phyloP scores from a whole-genome alignment of 2,113 vertebrate genomes.

The Dicentrarchus labrax region DNA sequence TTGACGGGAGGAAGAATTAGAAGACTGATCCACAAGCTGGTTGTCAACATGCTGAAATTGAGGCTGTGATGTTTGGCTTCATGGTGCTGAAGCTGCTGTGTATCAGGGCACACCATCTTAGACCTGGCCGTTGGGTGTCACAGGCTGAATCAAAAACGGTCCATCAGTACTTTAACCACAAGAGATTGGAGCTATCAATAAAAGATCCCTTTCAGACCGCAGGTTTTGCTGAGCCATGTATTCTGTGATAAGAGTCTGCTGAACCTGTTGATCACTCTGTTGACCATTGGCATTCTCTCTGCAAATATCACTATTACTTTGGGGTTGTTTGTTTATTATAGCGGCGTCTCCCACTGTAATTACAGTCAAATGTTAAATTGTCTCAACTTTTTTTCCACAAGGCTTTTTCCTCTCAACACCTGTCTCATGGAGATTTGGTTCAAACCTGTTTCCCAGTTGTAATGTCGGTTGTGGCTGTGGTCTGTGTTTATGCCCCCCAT shows the following conservation, averaged over 20 bases:
- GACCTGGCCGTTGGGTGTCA: neutral
- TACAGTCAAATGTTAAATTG: no score
- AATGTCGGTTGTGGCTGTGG: neutral
- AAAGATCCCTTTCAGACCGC: neutral
- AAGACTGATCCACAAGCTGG: neutral
- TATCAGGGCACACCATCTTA: neutral
- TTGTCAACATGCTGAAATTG: neutral
- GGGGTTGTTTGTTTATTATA: neutral
- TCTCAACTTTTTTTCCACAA: neutral
- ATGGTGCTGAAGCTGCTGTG: neutral
- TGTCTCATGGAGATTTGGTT: neutral
- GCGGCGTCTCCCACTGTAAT: no score
- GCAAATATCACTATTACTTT: neutral
- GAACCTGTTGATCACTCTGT: conserved; percentile 3
- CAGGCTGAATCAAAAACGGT: neutral
- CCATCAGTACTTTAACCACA: conserved; percentile 1
- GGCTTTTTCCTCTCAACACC: no score
- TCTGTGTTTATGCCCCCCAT: neutral
- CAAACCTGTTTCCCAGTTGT: neutral
- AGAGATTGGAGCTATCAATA: conserved; percentile 14
- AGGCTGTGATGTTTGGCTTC: neutral
- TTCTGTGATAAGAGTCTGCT: neutral
- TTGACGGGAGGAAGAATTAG: neutral
- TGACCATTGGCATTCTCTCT: neutral
- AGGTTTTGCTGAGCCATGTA: conserved; percentile 2